A percentile compares a stretch with the other conserved stretches of the same genome.
These are phyloP conservation scores for Zeus faber DNA, from an alignment of 2,113 vertebrate species.

Conservation along the genomic window DNA sequence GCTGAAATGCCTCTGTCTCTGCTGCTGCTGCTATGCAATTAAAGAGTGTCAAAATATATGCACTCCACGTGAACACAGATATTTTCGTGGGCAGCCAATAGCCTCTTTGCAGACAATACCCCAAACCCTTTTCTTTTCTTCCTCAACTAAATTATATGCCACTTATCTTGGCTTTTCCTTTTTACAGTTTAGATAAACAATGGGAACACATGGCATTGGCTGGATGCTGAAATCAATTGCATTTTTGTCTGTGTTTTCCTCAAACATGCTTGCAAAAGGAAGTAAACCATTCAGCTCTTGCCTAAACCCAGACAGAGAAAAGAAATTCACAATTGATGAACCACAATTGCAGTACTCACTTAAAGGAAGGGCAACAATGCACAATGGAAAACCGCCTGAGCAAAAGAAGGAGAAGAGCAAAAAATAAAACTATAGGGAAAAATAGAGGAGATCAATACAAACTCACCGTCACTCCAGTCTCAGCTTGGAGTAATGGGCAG, in stretches of 20 bases:
- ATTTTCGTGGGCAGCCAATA: too few species aligned
- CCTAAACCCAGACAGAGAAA: constrained; percentile 48
- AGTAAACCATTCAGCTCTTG: constrained; percentile 50
- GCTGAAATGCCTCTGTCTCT: too few species aligned
- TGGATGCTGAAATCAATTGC: constrained; percentile 55
- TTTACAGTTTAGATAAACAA: too few species aligned
- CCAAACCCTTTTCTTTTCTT: too few species aligned
- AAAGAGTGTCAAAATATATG: too few species aligned
- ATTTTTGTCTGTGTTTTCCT: neutral
- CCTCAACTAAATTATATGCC: too few species aligned
- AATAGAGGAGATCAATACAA: constrained; percentile 55
- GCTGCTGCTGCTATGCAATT: too few species aligned
- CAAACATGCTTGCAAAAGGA: constrained; percentile 25
- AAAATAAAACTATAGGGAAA: neutral
- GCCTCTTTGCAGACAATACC: neutral
- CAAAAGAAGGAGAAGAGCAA: constrained; percentile 20
- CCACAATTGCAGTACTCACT: constrained; percentile 60
- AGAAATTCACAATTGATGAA: constrained; percentile 59
- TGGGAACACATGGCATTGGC: constrained; percentile 48
- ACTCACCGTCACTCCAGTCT: constrained; percentile 59
- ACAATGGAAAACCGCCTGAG: constrained; percentile 37
- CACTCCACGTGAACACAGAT: too few species aligned
- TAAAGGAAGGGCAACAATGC: constrained; percentile 51
- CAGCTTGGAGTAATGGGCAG: constrained; percentile 62
- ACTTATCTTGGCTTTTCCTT: too few species aligned